Conservation (phyloP, 2,797 vertebrate genomes). For the Propithecus perrieri region DNA sequence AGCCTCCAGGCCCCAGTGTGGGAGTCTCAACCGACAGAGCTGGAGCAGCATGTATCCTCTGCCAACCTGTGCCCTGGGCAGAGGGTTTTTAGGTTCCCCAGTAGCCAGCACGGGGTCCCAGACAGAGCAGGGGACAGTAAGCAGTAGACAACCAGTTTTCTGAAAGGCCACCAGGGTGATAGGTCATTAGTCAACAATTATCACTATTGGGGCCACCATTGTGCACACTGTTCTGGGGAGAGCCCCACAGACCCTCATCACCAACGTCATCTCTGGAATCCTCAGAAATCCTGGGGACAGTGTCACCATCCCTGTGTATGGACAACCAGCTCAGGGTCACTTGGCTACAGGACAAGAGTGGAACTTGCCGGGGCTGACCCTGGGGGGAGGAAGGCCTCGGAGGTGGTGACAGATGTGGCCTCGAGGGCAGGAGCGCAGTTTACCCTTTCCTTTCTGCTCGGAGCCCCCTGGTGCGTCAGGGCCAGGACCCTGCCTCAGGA, state of each 20-base stretch:
- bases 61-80: neutral
- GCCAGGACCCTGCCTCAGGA: neutral
- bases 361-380: neutral
- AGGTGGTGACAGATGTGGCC: neutral
- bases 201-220: rapidly evolving
- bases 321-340: neutral
- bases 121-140: neutral
- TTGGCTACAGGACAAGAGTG: neutral
- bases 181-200: neutral
- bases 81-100: neutral
- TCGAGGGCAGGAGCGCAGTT: neutral
- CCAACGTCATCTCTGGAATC: rapidly evolving
- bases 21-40: neutral
- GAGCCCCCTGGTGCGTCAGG: neutral
- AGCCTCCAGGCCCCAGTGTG: neutral
- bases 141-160: neutral
- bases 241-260: neutral
- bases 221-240: rapidly evolving
- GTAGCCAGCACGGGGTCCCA: neutral
- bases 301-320: no score
- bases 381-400: neutral
- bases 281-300: neutral
- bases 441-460: neutral
- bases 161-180: neutral
- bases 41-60: neutral